Percentiles rank a stretch among this genome's conserved stretches.
Evolutionary conservation across 2,888 invertebrate genomes (phyloP).

Genomic region (Coelopa pilipes): DNA sequence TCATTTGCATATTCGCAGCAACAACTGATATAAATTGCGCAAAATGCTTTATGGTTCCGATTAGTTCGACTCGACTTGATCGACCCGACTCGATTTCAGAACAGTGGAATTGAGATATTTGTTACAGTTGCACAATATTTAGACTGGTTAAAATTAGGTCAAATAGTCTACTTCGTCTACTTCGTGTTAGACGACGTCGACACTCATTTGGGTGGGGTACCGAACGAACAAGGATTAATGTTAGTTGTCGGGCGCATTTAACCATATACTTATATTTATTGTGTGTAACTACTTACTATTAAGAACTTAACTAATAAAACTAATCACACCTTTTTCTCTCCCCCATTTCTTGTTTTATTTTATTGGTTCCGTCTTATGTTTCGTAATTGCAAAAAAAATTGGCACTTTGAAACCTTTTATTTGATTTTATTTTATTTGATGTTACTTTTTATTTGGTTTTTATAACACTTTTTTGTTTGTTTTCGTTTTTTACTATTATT

Average conservation of each 20-base stretch:
- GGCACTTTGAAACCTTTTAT: conserved; percentile 40
- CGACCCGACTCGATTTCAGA: too few relatives aligned
- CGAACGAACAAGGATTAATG: not conserved
- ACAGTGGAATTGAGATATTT: too few relatives aligned
- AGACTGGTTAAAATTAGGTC: too few relatives aligned
- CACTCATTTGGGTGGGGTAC: not conserved
- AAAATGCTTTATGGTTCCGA: too few relatives aligned
- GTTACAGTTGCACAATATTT: too few relatives aligned
- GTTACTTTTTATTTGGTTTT: conserved; percentile 61
- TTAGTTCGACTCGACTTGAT: too few relatives aligned
- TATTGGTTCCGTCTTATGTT: conserved; percentile 24
- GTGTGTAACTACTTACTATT: conserved; percentile 22
- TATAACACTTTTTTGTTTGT: conserved; percentile 5
- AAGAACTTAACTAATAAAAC: conserved; percentile 53
- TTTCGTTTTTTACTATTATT: conserved; percentile 52
- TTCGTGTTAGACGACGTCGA: too few relatives aligned
- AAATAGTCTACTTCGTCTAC: not conserved
- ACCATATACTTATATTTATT: not conserved
- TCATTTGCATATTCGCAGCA: not conserved
- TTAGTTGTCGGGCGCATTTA: not conserved
- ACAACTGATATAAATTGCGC: not conserved
- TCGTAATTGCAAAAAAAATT: conserved; percentile 39
- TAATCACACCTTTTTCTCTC: conserved; percentile 53
- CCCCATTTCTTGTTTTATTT: conserved; percentile 37
- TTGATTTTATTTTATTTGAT: conserved; percentile 41